Evolutionary conservation across 2,113 vertebrate genomes (phyloP).

Genomic region (Poicephalus gulielmi): DNA sequence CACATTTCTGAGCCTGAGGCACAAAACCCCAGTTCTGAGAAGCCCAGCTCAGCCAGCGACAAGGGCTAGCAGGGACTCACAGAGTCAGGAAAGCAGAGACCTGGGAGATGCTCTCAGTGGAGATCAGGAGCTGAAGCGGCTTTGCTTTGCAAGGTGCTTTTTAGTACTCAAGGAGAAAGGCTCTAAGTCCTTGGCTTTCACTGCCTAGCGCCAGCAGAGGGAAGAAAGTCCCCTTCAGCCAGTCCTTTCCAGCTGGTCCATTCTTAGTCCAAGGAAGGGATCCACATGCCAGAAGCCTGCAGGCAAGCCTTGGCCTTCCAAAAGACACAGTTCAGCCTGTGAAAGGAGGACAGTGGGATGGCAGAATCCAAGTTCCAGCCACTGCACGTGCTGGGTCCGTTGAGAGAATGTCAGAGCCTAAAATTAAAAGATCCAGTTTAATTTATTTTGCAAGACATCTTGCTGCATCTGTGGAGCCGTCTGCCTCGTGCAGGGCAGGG

Average conservation of each 20-base stretch:
- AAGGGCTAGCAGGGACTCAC: not conserved
- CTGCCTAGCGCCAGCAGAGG: not conserved
- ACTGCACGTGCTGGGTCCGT: not conserved
- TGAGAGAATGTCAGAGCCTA: not conserved
- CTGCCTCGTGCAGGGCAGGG: not conserved
- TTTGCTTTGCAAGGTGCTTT: not conserved
- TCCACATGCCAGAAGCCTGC: not conserved
- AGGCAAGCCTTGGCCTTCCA: not conserved
- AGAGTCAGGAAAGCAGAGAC: not conserved
- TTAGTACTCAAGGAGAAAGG: not conserved
- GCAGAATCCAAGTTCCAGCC: not conserved
- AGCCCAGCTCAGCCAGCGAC: accelerated
- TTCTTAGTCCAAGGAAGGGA: not conserved
- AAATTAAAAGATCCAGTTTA: not conserved
- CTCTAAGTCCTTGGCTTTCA: not conserved
- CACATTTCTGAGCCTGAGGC: accelerated
- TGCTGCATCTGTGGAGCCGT: not conserved
- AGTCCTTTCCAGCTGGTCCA: not conserved
- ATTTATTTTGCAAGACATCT: not conserved
- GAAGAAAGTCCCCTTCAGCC: not conserved
- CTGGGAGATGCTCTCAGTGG: not conserved
- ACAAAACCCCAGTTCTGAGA: not conserved
- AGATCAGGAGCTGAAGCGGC: not conserved
- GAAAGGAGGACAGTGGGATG: accelerated
- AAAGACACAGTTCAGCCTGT: not conserved